Evolutionary conservation across 1,140 invertebrate species (phyloP).

Genomic region (Mercenaria mercenaria): DNA sequence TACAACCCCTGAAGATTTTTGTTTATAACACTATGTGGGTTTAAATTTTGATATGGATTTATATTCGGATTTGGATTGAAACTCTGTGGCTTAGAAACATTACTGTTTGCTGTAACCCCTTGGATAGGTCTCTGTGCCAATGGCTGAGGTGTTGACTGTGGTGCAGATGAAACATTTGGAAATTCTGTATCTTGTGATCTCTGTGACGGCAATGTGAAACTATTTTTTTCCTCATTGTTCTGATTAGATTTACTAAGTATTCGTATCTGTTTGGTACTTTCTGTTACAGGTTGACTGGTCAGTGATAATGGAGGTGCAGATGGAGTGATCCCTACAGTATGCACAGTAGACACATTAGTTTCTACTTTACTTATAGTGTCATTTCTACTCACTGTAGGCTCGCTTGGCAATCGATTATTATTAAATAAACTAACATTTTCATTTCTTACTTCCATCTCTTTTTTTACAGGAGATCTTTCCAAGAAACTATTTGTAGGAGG

Average conservation of each 20-base stretch:
- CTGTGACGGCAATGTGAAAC: not conserved
- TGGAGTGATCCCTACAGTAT: constrained; percentile 16
- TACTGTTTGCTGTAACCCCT: not conserved
- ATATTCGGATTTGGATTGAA: constrained; percentile 56
- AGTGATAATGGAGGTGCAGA: constrained; percentile 16
- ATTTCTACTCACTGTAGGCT: constrained; percentile 13
- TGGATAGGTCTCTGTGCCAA: constrained; percentile 52
- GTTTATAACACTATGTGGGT: constrained; percentile 12
- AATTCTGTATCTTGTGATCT: constrained; percentile 29
- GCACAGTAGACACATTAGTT: constrained; percentile 30
- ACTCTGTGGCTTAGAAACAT: constrained; percentile 46
- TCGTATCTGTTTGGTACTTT: constrained; percentile 36
- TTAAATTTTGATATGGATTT: constrained; percentile 58
- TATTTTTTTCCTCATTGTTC: constrained; percentile 23
- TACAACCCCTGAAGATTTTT: constrained; percentile 46
- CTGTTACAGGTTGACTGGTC: not conserved
- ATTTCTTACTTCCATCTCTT: constrained; percentile 16
- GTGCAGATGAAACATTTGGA: not conserved
- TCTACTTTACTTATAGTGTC: constrained; percentile 8
- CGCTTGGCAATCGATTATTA: constrained; percentile 22
- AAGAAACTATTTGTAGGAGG: constrained; percentile 39
- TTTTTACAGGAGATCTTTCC: constrained; percentile 33
- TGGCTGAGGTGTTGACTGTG: not conserved
- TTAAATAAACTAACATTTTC: constrained; percentile 47
- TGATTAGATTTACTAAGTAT: constrained; percentile 51